Evolutionary conservation across 2,113 vertebrate genomes (phyloP).

Genomic region (Oryzias curvinotus): DNA sequence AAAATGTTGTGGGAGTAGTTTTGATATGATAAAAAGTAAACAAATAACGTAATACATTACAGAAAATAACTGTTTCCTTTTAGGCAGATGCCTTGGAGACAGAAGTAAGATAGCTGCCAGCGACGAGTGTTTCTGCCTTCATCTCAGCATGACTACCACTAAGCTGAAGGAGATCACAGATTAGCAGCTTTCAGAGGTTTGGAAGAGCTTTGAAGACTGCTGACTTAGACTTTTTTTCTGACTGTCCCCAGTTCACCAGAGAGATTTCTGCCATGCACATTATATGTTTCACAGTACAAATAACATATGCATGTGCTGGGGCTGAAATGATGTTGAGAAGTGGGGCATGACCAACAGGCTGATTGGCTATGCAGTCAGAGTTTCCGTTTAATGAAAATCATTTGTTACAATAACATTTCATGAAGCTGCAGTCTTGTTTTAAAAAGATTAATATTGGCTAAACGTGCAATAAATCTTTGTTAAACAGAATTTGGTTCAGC

Average conservation of each 20-base stretch:
- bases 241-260: slow-evolving; percentile 33
- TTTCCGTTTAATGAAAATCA: slow-evolving; percentile 41
- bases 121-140: slow-evolving; percentile 59
- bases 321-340: slow-evolving; percentile 55
- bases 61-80: slow-evolving; percentile 50
- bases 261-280: slow-evolving; percentile 61
- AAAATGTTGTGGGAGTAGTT: not conserved
- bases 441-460: slow-evolving; percentile 35
- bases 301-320: slow-evolving; percentile 43
- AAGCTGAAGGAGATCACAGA: slow-evolving; percentile 76
- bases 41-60: not conserved
- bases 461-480: slow-evolving; percentile 39
- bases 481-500: slow-evolving; percentile 31
- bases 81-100: slow-evolving; percentile 63
- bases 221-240: slow-evolving; percentile 57
- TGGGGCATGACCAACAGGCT: slow-evolving; percentile 31
- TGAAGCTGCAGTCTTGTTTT: slow-evolving; percentile 32
- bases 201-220: slow-evolving; percentile 59
- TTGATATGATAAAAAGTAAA: not conserved
- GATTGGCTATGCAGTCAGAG: slow-evolving; percentile 30
- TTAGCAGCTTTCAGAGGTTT: slow-evolving; percentile 73
- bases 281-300: slow-evolving; percentile 57
- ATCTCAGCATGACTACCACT: slow-evolving; percentile 64
- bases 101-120: slow-evolving; percentile 52
- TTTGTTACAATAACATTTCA: slow-evolving; percentile 29